Base-by-base conservation (phyloP, 1,140 invertebrate genomes). In the Lordiphosa mommai region DNA sequence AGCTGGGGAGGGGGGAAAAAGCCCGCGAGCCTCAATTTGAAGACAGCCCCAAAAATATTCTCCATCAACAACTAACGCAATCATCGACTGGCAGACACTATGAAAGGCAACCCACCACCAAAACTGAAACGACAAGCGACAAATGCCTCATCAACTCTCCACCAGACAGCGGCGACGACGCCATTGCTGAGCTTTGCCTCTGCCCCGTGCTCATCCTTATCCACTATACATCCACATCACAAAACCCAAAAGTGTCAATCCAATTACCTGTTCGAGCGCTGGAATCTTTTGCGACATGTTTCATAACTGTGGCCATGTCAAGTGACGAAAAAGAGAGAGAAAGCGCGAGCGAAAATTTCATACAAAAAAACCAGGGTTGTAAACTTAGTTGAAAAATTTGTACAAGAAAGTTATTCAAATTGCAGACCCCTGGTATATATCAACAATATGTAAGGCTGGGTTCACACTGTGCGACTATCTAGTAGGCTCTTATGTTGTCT, bases 261-360 rank as follows among this genome's bases (percentile, higher is more conserved):
- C 77, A 84, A 84, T 84, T 84, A 84, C 77, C 77, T 84, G 77
- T 84, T 84, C 77, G 77, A 84, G 79, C 68, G 72, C 77, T 64
- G 77, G 77, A 84, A 84, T 84, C 77, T 84, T 84, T 84, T 84
- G 79, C 77, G 77, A 84, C 77, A 84, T 84, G 77, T 85, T 84
- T 84, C 77, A 84, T 82, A 82, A 82, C 76, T 80, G 69, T 59
- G 65, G 65, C 64, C 55, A 29, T 65, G 46, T 33, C 51, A 52
- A 67, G 66, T 67, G 63, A 67, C 63, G 33, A 27, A 7, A 14
- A 4, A 23, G 13, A 20, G 9, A 40, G 16, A 23, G 16, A 23
- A 17, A 10, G 17, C 23, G n/a, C 3, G 17, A 41, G 38, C 17
- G 38, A 20, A n/a, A 41, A 27, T 23, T 41, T 23, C 17, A 41